Evolutionary conservation across 2,888 invertebrate genomes (phyloP), one percentile per base, ranked within the genome.

Genomic region (Ennomos fuscantarius): DNA sequence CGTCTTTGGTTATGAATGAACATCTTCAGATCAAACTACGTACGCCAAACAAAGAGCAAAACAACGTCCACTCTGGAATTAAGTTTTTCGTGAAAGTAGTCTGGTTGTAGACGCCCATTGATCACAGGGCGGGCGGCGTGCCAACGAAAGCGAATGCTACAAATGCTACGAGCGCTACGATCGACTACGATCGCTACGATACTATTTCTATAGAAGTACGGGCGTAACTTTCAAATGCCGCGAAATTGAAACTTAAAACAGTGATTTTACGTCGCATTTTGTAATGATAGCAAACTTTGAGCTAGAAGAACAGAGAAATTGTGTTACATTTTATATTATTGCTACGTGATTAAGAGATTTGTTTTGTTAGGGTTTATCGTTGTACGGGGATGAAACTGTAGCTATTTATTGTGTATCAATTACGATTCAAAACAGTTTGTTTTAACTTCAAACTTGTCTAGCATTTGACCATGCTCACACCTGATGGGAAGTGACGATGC

Each of bases 71-170:
- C 24, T 73, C 69, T 41, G 73, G 81, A 79, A 79, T 74, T 78
- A 81, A 81, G 81, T 73, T 78, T 70, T 74, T 73, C 79, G 86
- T 84, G 82, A 86, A 85, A 82, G 82, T 85, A 81, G 82, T 83
- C 81, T 83, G 78, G 78, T 80, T 78, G 78, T 82, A 86, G 86
- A 83, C 84, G 74, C 70, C 78, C 89, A 90, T 90, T 90, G 89
- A 89, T 89, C 88, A 86, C 68, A 72, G 76, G 68, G 72, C 69
- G 71, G 70, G 70, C 76, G 76, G 66, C 73, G 72, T 73, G 81
- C 86, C 82, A 88, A 84, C 86, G 90, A 89, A 89, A 89, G 89
- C 75, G 89, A 90, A 82, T 75, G 81, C 78, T 82, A 74, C 79
- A 74, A 69, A 82, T 75, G 81, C 78, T 82, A 74, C 79, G 74